Percentiles rank a stretch among this genome's conserved stretches.
Conservation (phyloP, 2,797 vertebrate species). For the Chelmon rostratus region DNA sequence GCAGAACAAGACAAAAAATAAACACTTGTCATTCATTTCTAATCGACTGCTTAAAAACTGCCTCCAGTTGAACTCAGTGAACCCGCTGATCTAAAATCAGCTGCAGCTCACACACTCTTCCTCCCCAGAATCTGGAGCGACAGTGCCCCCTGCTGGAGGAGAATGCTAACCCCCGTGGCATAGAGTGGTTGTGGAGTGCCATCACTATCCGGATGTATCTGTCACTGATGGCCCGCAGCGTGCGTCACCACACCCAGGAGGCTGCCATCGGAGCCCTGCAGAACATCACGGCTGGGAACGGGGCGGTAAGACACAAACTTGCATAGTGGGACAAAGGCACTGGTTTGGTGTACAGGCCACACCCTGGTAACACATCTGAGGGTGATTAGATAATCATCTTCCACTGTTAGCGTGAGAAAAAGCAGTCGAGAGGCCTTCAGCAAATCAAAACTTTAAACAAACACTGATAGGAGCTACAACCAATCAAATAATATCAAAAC, state of each 20-base stretch:
- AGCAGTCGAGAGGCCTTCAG: too few species aligned
- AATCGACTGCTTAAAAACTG: slow-evolving; percentile 1
- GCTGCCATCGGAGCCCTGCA: slow-evolving; percentile 94
- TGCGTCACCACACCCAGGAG: slow-evolving; percentile 88
- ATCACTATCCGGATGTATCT: slow-evolving; percentile 93
- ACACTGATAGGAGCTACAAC: too few species aligned
- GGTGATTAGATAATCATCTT: too few species aligned
- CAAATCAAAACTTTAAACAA: too few species aligned
- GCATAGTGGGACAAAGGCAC: too few species aligned
- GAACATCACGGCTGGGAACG: slow-evolving; percentile 93
- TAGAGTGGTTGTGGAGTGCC: slow-evolving; percentile 93
- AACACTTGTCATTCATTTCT: not conserved
- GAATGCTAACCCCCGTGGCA: slow-evolving; percentile 88
- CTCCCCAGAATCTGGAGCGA: slow-evolving; percentile 54
- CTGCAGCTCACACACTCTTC: not conserved
- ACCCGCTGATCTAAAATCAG: not conserved
- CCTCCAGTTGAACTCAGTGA: slow-evolving; percentile 28
- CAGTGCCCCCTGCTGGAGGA: slow-evolving; percentile 86
- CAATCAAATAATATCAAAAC: too few species aligned
- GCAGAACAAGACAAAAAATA: not conserved
- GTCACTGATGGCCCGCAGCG: slow-evolving; percentile 92
- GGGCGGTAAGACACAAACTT: slow-evolving; percentile 80
- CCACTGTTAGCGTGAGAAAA: too few species aligned
- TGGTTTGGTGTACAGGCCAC: too few species aligned
- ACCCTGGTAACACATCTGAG: too few species aligned